Base-by-base conservation (phyloP, 2,797 vertebrate genomes). In the Bradypodion pumilum region DNA sequence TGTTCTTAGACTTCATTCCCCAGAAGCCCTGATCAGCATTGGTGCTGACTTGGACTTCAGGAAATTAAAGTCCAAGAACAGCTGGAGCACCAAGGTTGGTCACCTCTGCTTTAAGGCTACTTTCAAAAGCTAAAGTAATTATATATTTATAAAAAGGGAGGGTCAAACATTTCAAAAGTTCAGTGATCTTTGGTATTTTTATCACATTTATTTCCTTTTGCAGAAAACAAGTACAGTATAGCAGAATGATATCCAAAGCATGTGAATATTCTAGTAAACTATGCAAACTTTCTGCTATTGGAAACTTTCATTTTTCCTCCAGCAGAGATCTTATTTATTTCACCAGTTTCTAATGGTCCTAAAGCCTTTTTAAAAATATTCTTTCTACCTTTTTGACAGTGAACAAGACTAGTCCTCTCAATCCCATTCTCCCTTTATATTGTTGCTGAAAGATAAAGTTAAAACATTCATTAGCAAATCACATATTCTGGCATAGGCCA, bases 31-130 rank as follows among this genome's bases (percentile, higher is more conserved):
- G n/a, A n/a, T n/a, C n/a, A n/a, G n/a, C n/a, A n/a, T n/a, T n/a
- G n/a, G n/a, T n/a, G n/a, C n/a, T n/a, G n/a, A n/a, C n/a, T n/a
- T n/a, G n/a, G n/a, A 91, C 49, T 49, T 13, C 49, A 49, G 49
- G 49, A 49, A 5, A 49, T 49, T 49, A 13, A 49, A 49, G 46
- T n/a, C n/a, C n/a, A n/a, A n/a, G n/a, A n/a, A n/a, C n/a, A n/a
- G n/a, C n/a, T n/a, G n/a, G n/a, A n/a, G n/a, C n/a, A n/a, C n/a
- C n/a, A n/a, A n/a, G n/a, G n/a, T n/a, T n/a, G n/a, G n/a, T n/a
- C n/a, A n/a, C n/a, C n/a, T n/a, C n/a, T n/a, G n/a, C 88, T 91
- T 87, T 87, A 90, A 82, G 90, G 70, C 29, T 75, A 44, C 84
- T 75, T 56, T 2, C 83, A 60, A 0, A 3, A 85, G 76, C 32